Evolutionary conservation across 2,113 vertebrate species (phyloP).

Genomic region (Glaucomys volans): DNA sequence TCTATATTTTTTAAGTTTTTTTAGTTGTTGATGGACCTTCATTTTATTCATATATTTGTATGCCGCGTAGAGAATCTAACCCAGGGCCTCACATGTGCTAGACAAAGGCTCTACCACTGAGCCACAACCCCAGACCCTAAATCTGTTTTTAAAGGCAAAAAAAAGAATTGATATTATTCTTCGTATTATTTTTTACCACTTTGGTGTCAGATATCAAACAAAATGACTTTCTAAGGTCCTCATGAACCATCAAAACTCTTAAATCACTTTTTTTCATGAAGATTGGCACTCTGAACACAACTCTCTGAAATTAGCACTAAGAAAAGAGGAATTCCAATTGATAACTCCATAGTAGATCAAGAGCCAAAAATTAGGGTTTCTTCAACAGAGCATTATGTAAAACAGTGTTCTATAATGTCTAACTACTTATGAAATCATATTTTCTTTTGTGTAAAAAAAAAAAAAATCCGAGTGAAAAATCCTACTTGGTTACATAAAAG

Average conservation of each 20-base stretch:
- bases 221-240: neutral
- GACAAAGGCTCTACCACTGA: no score
- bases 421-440: neutral
- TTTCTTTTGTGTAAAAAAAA: neutral
- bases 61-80: no score
- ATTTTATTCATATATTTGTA: no score
- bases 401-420: neutral
- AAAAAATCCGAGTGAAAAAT: neutral
- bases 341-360: neutral
- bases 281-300: neutral
- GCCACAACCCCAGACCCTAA: no score
- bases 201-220: neutral
- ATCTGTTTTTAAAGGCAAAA: conserved; percentile 18
- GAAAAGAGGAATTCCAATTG: neutral
- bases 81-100: no score
- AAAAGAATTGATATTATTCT: neutral
- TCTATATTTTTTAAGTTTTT: neutral
- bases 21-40: no score
- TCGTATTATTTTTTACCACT: neutral
- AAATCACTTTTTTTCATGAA: neutral
- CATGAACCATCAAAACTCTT: neutral
- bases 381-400: neutral
- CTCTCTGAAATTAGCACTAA: neutral
- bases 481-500: neutral
- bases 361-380: neutral